Evolutionary conservation across 2,113 vertebrate genomes (phyloP), one percentile per base, ranked within the genome.

Genomic region (Cariama cristata): DNA sequence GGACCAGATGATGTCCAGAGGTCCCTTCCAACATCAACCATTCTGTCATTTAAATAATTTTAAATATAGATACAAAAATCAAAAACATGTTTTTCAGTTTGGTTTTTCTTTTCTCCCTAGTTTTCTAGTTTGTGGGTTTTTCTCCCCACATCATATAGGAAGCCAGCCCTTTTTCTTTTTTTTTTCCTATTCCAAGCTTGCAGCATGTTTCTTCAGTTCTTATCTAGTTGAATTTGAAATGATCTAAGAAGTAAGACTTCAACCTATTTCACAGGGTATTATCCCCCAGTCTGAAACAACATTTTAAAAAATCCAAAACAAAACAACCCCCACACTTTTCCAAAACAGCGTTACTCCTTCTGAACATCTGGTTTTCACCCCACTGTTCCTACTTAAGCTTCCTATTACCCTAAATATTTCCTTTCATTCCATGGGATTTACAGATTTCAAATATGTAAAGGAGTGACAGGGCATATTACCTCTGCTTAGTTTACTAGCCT

Each of bases 21-120:
- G 13, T 22, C 35, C 47, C 24, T 52, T 81, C 49, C 26, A 68
- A 47, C 10, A 45, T 35, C 42, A 73, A 24, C 21, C 12, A 6
- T 15, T 7, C 53, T 63, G 28, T 14, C 5, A 69, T 63, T 49
- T 21, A 20, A 49, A 40, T 49, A 1, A 38, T 52, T 82, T 50
- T 18, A 72, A 88, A 60, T 11, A 58, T 0, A 21, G 2, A 8
- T 15, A 42, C 13, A 33, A 76, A 74, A 67, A 28, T 17, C 2
- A 58, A 68, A 93, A 20, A 0, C 2, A 2, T 8, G 3, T 4
- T 33, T 62, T 72, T 2, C 67, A 60, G 16, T 5, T 0, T 22
- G 7, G 9, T 6, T 4, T 33, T 38, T 79, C 63, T 59, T 53
- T 9, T 42, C 72, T 50, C 40, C 33, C 38, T 38, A 38, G 38